Evolutionary conservation across 2,888 invertebrate genomes (phyloP).

Genomic region (Tetragnatha montana): DNA sequence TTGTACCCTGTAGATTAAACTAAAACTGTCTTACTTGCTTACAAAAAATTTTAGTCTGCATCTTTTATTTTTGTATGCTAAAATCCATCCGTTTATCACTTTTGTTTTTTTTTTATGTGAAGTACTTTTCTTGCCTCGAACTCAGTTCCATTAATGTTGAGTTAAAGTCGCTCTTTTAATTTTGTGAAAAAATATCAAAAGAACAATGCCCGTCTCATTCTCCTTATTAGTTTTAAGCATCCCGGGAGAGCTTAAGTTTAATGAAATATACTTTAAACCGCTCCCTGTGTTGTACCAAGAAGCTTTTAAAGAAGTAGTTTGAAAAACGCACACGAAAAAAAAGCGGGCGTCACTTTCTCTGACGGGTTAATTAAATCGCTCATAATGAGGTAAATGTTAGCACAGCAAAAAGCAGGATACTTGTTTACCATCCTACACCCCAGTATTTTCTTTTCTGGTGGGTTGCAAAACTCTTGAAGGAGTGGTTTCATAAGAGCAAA

Average conservation of each 20-base stretch:
- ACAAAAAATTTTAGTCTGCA: no score
- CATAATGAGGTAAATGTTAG: slow-evolving; percentile 12
- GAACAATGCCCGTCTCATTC: no score
- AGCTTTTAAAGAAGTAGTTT: not conserved
- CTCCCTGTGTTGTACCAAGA: not conserved
- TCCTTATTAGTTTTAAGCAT: not conserved
- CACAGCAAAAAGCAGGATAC: not conserved
- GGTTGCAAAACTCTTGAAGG: not conserved
- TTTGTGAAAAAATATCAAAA: no score
- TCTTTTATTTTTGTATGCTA: no score
- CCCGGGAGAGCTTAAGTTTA: slow-evolving; percentile 3
- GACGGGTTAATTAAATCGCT: slow-evolving; percentile 19
- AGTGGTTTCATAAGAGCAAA: not conserved
- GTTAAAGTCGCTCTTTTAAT: no score
- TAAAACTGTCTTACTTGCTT: no score
- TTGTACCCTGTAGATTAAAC: no score
- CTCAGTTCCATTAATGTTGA: no score
- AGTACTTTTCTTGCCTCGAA: no score
- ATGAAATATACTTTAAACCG: not conserved
- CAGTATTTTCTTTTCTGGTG: not conserved
- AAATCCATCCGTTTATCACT: no score
- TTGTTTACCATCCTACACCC: not conserved
- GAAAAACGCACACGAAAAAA: not conserved
- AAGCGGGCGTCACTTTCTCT: not conserved
- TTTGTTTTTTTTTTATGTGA: no score